phyloP scores from a whole-genome alignment of 2,888 invertebrate genomes.

The Lomographa bimaculata region DNA sequence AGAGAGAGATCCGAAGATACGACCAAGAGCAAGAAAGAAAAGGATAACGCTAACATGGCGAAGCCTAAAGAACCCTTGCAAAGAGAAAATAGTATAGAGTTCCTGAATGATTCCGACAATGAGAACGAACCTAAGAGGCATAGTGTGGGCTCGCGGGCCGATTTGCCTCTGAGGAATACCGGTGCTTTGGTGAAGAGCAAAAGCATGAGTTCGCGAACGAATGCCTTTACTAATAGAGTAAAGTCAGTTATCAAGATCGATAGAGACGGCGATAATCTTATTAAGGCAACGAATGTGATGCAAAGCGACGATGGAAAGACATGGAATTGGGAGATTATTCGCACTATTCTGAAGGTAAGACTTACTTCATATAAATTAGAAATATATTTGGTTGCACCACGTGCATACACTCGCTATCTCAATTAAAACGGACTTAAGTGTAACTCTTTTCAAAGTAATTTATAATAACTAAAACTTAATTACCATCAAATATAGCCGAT shows the following conservation, averaged over 20 bases:
- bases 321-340: conserved; percentile 97
- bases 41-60: conserved; percentile 67
- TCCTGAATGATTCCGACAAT: conserved; percentile 69
- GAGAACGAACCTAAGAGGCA: conserved; percentile 70
- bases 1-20: conserved; percentile 56
- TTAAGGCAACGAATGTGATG: conserved; percentile 93
- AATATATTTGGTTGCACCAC: too few relatives aligned
- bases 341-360: conserved; percentile 89
- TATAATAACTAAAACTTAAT: too few relatives aligned
- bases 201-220: conserved; percentile 68
- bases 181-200: conserved; percentile 75
- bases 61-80: conserved; percentile 48
- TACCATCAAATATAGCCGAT: too few relatives aligned
- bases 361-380: too few relatives aligned
- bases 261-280: conserved; percentile 85
- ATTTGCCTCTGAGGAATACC: conserved; percentile 72
- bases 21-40: conserved; percentile 66
- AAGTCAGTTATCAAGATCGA: too few relatives aligned
- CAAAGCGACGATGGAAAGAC: conserved; percentile 90
- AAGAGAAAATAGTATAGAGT: conserved; percentile 66
- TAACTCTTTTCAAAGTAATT: too few relatives aligned
- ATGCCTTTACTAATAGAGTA: conserved; percentile 46
- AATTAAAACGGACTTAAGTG: too few relatives aligned
- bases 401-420: too few relatives aligned
- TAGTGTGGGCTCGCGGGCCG: conserved; percentile 71